Conservation (phyloP, 2,888 invertebrate genomes). For the Drosophila antonietae region DNA sequence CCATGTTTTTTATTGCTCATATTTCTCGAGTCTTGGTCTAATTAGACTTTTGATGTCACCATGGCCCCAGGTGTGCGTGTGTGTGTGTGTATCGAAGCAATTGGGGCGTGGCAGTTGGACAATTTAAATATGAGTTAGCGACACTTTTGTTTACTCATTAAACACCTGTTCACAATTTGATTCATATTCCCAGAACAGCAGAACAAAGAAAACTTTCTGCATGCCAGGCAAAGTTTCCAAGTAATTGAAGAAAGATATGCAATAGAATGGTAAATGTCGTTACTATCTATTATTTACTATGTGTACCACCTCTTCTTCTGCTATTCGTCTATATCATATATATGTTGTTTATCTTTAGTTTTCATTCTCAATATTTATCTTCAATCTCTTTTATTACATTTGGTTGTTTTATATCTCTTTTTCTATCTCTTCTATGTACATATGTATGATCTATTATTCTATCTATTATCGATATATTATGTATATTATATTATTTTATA, state of each 20-base stretch:
- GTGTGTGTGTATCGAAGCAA: constrained; percentile 4
- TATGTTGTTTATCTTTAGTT: too few relatives aligned
- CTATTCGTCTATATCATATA: too few relatives aligned
- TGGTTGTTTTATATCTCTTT: too few relatives aligned
- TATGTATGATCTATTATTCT: too few relatives aligned
- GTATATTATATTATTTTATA: too few relatives aligned
- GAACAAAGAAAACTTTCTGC: background rate
- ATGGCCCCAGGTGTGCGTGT: constrained; percentile 18
- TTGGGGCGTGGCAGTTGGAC: constrained; percentile 22
- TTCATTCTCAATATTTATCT: too few relatives aligned
- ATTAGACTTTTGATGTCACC: constrained; percentile 34
- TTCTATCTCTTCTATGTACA: too few relatives aligned
- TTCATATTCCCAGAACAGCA: background rate
- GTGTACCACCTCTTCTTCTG: too few relatives aligned
- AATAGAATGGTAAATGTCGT: too few relatives aligned
- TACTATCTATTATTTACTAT: background rate
- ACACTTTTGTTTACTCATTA: constrained; percentile 5
- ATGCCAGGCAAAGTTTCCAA: background rate
- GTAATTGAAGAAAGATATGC: background rate
- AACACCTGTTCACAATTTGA: constrained; percentile 4
- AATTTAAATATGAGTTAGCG: constrained; percentile 10
- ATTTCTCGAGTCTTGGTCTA: constrained; percentile 20
- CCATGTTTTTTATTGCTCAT: constrained; percentile 13
- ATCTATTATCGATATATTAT: too few relatives aligned
- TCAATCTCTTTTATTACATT: too few relatives aligned